phyloP scores from a whole-genome alignment of 2,797 vertebrate species.

The Hybognathus amarus region DNA sequence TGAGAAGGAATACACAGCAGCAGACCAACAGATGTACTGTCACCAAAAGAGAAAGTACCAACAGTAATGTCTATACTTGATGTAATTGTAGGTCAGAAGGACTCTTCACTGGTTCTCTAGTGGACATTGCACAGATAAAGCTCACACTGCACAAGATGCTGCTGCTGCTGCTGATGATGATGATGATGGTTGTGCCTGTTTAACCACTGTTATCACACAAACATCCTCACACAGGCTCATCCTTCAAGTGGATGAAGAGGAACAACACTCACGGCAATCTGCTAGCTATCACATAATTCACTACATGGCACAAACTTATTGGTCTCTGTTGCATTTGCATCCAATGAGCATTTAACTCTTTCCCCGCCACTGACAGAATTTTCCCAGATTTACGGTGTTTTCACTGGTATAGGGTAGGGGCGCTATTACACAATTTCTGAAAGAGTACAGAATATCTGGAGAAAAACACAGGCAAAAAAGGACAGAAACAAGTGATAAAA shows the following conservation, averaged over 20 bases:
- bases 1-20: not conserved
- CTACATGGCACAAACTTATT: too few species aligned
- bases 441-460: too few species aligned
- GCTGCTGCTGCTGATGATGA: not conserved
- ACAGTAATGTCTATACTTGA: constrained; percentile 14
- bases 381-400: too few species aligned
- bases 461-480: too few species aligned
- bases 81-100: not conserved
- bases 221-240: not conserved
- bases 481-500: too few species aligned
- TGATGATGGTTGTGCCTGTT: not conserved
- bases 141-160: not conserved
- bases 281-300: too few species aligned
- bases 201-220: constrained; percentile 7
- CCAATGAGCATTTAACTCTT: too few species aligned
- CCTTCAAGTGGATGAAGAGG: not conserved
- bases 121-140: not conserved
- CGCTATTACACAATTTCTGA: too few species aligned
- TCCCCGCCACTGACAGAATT: too few species aligned
- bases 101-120: not conserved
- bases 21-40: not conserved
- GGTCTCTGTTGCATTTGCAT: too few species aligned
- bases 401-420: too few species aligned
- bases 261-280: not conserved
- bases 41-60: not conserved